phyloP scores from a whole-genome alignment of 2,888 invertebrate species.

The Platycnemis pennipes region DNA sequence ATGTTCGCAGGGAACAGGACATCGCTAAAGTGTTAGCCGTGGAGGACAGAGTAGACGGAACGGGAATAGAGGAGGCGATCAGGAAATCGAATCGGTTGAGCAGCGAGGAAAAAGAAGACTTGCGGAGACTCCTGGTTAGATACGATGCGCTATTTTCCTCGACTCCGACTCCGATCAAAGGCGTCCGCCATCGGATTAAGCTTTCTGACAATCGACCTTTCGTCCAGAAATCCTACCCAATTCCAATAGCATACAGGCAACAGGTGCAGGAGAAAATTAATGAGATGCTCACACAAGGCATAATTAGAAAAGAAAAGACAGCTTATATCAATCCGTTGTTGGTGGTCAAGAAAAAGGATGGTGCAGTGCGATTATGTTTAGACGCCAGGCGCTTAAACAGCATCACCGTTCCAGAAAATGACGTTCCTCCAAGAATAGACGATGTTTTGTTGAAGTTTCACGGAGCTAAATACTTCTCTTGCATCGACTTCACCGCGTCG shows the following conservation, averaged over 20 bases:
- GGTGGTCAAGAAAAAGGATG: conserved; percentile 10
- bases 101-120: background rate
- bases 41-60: background rate
- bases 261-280: background rate
- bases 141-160: background rate
- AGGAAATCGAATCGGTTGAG: background rate
- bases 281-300: background rate
- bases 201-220: background rate
- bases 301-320: background rate
- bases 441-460: background rate
- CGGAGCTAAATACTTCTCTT: background rate
- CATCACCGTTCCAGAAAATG: conserved; percentile 3
- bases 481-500: background rate
- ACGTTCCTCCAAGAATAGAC: background rate
- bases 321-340: background rate
- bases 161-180: background rate
- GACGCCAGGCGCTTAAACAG: too few relatives aligned
- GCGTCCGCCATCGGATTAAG: background rate
- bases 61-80: background rate
- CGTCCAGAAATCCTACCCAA: background rate
- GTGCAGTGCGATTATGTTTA: background rate
- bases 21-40: background rate
- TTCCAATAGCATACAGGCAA: background rate
- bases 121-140: background rate
- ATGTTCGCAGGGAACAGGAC: background rate